These are phyloP conservation scores for Drosophila setosimentum DNA, from an alignment of 2,888 invertebrate genomes.

Conservation along the genomic window DNA sequence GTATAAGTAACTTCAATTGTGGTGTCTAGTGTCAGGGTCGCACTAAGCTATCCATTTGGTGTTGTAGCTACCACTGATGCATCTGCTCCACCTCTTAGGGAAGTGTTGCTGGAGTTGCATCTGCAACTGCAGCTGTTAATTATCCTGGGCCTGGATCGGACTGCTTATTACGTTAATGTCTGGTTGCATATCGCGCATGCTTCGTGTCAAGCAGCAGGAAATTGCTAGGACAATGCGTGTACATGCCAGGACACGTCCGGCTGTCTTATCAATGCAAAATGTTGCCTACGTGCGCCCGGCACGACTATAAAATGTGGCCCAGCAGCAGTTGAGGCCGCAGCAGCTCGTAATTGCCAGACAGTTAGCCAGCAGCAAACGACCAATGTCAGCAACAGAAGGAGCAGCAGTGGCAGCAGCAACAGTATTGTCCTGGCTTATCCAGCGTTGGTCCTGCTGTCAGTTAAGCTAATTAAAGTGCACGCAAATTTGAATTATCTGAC, in stretches of 20 bases:
- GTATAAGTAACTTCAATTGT: constrained; percentile 31
- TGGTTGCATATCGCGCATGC: constrained; percentile 61
- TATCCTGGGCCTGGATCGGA: constrained; percentile 31
- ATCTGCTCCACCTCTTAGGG: neutral
- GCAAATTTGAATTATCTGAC: constrained; percentile 73
- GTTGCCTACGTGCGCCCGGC: constrained; percentile 61
- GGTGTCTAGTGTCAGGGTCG: constrained; percentile 20
- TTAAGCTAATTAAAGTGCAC: constrained; percentile 78
- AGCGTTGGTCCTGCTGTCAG: constrained; percentile 35
- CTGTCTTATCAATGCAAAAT: constrained; percentile 62
- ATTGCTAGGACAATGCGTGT: constrained; percentile 61
- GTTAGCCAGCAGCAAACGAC: constrained; percentile 52
- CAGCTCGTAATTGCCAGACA: constrained; percentile 64
- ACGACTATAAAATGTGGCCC: constrained; percentile 45
- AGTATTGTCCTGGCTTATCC: constrained; percentile 31
- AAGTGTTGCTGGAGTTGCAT: constrained; percentile 14
- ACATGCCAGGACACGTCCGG: constrained; percentile 52
- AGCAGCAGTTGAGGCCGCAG: constrained; percentile 11
- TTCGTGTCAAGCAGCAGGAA: constrained; percentile 49
- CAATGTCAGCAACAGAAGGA: constrained; percentile 38
- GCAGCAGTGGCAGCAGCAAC: constrained; percentile 25
- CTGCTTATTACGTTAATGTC: constrained; percentile 76
- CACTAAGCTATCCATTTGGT: constrained; percentile 2
- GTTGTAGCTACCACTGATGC: neutral
- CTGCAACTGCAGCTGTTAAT: constrained; percentile 57